phyloP scores from a whole-genome alignment of 2,797 vertebrate genomes.

The Chelonia mydas region DNA sequence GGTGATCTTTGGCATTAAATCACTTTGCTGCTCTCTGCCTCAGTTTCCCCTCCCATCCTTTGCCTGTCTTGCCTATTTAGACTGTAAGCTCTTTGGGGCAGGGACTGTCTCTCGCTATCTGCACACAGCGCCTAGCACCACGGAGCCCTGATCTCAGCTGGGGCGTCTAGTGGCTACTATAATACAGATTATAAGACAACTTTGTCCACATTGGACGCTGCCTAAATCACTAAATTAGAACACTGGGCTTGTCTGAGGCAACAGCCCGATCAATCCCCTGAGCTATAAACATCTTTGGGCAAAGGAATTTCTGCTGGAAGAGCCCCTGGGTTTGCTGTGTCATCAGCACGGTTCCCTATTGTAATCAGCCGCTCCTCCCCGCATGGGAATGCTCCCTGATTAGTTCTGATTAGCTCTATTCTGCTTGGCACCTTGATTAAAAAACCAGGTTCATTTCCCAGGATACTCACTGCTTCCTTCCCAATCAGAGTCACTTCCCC shows the following conservation, averaged over 20 bases:
- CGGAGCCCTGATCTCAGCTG: neutral
- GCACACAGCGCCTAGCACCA: neutral
- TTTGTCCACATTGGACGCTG: neutral
- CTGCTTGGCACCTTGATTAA: slow-evolving; percentile 70
- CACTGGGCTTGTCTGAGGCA: neutral
- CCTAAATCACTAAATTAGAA: slow-evolving; percentile 46
- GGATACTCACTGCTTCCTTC: slow-evolving; percentile 57
- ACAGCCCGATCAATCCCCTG: neutral
- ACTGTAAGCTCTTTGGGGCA: neutral
- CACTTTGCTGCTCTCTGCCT: neutral
- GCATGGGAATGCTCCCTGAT: slow-evolving; percentile 73
- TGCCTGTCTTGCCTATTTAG: neutral
- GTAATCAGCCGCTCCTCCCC: slow-evolving; percentile 62
- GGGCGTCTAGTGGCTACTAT: neutral
- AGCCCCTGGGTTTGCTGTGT: slow-evolving; percentile 46
- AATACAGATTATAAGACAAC: neutral
- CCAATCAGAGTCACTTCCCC: slow-evolving; percentile 62
- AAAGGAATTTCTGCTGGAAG: slow-evolving; percentile 50
- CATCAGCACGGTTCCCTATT: slow-evolving; percentile 56
- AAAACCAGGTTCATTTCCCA: slow-evolving; percentile 71
- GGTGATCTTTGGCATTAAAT: neutral
- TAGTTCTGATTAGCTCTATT: slow-evolving; percentile 77
- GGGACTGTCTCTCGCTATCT: fast-evolving
- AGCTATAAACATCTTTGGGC: neutral
- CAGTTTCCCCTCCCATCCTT: neutral